A percentile compares a stretch with the other conserved stretches of the same genome.
phyloP scores from a whole-genome alignment of 2,113 vertebrate genomes.

The Pogonocichla stellata region DNA sequence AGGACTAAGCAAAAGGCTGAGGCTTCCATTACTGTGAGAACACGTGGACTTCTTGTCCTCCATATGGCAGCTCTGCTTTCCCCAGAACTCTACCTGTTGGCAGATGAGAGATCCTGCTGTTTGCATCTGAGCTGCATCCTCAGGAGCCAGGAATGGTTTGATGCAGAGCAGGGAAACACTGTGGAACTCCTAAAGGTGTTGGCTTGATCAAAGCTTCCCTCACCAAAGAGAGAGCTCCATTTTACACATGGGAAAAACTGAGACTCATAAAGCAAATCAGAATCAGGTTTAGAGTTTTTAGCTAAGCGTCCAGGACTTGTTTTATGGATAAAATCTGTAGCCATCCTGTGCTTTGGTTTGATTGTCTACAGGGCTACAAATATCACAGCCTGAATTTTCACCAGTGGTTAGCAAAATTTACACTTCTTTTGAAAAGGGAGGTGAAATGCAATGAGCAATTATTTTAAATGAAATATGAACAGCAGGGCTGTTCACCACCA shows the following conservation, averaged over 20 bases:
- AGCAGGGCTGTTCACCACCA: not conserved
- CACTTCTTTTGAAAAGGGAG: not conserved
- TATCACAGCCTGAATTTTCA: not conserved
- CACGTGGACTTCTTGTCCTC: not conserved
- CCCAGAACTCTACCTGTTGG: not conserved
- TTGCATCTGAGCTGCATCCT: not conserved
- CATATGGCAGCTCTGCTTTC: not conserved
- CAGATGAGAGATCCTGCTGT: slow-evolving; percentile 39
- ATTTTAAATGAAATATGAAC: not conserved
- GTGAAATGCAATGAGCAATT: not conserved
- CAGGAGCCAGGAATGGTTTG: not conserved
- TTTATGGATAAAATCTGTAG: not conserved
- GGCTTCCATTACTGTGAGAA: not conserved
- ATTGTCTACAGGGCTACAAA: not conserved
- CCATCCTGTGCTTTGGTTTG: not conserved
- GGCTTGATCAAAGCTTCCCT: slow-evolving; percentile 6
- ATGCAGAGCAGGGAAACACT: not conserved
- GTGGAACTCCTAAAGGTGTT: not conserved
- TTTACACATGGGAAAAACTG: not conserved
- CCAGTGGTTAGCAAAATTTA: not conserved
- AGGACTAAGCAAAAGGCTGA: not conserved
- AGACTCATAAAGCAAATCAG: not conserved
- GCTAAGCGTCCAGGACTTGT: not conserved
- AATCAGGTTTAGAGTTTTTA: slow-evolving; percentile 8
- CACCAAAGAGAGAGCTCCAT: not conserved